Conservation (phyloP, 2,113 vertebrate species). For the Castor canadensis region DNA sequence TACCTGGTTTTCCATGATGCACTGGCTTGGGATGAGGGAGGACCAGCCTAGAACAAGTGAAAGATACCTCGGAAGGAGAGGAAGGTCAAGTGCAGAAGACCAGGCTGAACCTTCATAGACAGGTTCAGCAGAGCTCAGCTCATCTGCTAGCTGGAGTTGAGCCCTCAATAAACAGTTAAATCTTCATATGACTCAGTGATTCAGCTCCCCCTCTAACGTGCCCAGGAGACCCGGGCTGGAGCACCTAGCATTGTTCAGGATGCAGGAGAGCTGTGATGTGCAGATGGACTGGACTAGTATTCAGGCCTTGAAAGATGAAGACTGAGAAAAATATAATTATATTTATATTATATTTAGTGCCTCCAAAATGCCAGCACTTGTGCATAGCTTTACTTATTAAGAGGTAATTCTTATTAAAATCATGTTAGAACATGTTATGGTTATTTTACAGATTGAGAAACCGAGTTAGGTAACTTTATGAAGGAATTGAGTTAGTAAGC, state of each 20-base stretch:
- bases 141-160: background rate
- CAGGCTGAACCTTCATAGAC: too few species aligned
- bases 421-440: background rate
- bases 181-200: background rate
- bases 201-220: background rate
- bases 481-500: constrained; percentile 22
- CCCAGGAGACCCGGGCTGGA: background rate
- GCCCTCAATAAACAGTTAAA: background rate
- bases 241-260: background rate
- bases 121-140: background rate
- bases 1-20: background rate
- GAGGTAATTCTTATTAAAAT: background rate
- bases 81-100: background rate
- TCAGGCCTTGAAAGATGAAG: background rate
- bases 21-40: background rate
- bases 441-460: constrained; percentile 43
- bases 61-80: background rate
- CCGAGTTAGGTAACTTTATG: background rate
- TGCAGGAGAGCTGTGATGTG: background rate
- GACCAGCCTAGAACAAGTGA: background rate
- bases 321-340: background rate
- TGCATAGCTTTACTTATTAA: background rate
- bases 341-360: background rate
- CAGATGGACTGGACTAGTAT: background rate
- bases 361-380: background rate